Base-by-base conservation (phyloP, 2,113 vertebrate genomes). In the Parus major region DNA sequence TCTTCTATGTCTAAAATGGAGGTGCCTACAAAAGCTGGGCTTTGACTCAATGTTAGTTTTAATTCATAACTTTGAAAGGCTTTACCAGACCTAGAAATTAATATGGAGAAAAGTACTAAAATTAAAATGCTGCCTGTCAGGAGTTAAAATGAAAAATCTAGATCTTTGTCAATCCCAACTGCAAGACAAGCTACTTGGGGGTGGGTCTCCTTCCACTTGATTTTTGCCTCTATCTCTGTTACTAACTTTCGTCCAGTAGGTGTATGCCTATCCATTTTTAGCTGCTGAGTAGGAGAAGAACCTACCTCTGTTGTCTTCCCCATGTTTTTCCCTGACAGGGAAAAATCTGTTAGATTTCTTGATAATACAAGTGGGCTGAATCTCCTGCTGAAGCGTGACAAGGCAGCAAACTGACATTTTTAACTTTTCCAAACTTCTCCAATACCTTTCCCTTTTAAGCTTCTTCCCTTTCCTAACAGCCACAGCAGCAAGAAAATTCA, bases 241-340 rank as follows among this genome's bases (percentile, higher is more conserved):
- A 88, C 25, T 36, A 85, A 3, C 61, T 85, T 89, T 69, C 41
- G 18, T 61, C 49, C 79, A 68, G 90, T 81, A 66, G 79, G 55
- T 82, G 87, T 81, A 61, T 55, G 55, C 25, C 86, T 90, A 77
- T 60, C 71, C 53, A 86, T 79, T 93, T 96, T 79, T 86, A 93
- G 90, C 56, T 86, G 53, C 15, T 77, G 83, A 93, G 69, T 80
- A 89, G 75, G 64, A 76, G 73, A 90, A 91, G 78, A 96, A 89
- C 27, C 47, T 89, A 70, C 17, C 66, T 93, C 88, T 94, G 61
- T 79, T 82, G 59, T 93, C 57, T 87, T 89, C 55, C 41, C 59
- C 24, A 3, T 73, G 60, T 50, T 89, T 86, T 61, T 56, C 47
- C 55, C 64, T 81, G 80, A 22, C 41, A 76, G 47, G 33, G 50